Conservation (phyloP, 1,140 invertebrate genomes). For the Brachionus koreanus region DNA sequence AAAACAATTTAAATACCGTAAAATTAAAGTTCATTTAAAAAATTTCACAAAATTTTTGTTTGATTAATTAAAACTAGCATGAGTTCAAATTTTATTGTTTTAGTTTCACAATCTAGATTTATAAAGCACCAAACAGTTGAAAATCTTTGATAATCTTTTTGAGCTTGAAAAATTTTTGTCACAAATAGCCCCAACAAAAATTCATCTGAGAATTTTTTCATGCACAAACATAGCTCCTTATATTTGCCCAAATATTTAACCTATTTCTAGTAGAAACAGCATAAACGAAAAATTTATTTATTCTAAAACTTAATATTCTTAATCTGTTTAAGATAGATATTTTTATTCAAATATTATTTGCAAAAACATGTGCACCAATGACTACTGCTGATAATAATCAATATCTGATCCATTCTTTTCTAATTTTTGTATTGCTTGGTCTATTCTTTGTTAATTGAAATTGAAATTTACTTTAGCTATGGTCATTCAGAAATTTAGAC, state of each 20-base stretch:
- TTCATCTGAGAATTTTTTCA: not conserved
- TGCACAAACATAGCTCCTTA: not conserved
- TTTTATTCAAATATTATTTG: not conserved
- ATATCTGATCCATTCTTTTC: too few species aligned
- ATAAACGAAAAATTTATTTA: not conserved
- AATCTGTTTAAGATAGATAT: not conserved
- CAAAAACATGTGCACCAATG: not conserved
- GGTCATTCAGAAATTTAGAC: not conserved
- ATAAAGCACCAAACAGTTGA: not conserved
- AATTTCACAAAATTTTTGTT: not conserved
- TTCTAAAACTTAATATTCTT: not conserved
- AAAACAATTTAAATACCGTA: conserved; percentile 3
- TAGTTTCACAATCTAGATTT: too few species aligned
- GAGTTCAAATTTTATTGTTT: too few species aligned
- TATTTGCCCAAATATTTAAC: not conserved
- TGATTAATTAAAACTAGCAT: too few species aligned
- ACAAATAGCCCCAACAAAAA: not conserved
- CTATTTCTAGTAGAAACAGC: not conserved
- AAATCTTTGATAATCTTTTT: not conserved
- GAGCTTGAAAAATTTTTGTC: not conserved
- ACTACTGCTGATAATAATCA: not conserved
- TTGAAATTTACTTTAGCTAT: not conserved
- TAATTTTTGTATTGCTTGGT: too few species aligned
- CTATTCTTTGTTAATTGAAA: too few species aligned
- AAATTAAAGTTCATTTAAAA: not conserved